These are phyloP conservation scores for Heliocidaris erythrogramma DNA, from an alignment of 35 echinoderm and acorn worm species.

Conservation along the genomic window DNA sequence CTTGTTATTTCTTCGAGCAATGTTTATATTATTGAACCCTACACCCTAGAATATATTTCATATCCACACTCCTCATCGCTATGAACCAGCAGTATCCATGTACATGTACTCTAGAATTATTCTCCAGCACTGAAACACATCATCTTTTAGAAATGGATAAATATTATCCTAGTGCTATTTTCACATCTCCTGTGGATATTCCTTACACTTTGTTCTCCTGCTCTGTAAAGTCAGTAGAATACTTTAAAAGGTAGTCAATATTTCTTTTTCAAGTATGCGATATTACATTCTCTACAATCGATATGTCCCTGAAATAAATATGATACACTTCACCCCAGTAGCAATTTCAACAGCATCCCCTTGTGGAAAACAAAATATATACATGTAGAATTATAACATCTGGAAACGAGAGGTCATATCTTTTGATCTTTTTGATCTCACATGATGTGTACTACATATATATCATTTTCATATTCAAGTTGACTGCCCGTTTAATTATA, in stretches of 20 bases:
- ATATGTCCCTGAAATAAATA: not conserved
- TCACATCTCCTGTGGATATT: not conserved
- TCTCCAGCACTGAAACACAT: not conserved
- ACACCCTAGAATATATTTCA: constrained; percentile 10
- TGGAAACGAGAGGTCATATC: too few relatives aligned
- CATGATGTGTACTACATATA: not conserved
- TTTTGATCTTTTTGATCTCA: too few relatives aligned
- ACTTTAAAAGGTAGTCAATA: not conserved
- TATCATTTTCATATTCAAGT: not conserved
- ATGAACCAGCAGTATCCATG: not conserved
- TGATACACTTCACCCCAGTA: not conserved
- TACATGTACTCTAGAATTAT: not conserved
- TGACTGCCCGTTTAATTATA: not conserved
- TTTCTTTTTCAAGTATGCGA: not conserved
- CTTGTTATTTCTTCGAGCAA: constrained; percentile 2
- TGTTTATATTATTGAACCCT: constrained; percentile 18
- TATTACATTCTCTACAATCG: not conserved
- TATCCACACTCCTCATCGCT: not conserved
- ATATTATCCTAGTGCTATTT: not conserved
- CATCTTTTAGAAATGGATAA: not conserved
- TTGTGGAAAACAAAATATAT: not conserved
- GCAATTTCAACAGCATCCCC: not conserved
- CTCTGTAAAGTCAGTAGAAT: not conserved
- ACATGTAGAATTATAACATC: not conserved
- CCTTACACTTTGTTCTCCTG: not conserved